Conservation (phyloP, 92 coral and sea anemone species). For the Epizoanthus ramosus region DNA sequence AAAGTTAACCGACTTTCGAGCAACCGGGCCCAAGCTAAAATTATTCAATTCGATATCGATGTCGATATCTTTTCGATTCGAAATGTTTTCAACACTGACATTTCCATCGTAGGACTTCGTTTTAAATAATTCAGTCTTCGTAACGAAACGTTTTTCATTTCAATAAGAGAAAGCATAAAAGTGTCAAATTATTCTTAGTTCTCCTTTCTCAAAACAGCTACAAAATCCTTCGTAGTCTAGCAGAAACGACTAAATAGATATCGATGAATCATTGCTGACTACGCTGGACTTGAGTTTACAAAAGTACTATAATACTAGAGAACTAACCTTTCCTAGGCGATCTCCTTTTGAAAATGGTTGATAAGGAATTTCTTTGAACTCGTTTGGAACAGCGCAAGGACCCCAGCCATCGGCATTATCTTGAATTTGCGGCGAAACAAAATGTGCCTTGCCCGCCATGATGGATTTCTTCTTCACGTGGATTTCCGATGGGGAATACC, state of each 20-base stretch:
- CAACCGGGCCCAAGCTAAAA: too few species aligned
- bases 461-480: conserved; percentile 54
- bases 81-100: not conserved
- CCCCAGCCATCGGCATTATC: conserved; percentile 99
- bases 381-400: conserved; percentile 97
- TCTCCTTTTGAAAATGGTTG: conserved; percentile 99
- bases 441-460: conserved; percentile 92
- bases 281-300: not conserved
- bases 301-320: not conserved
- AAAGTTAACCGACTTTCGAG: too few species aligned
- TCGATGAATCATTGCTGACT: conserved; percentile 6
- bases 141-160: too few species aligned
- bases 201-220: too few species aligned
- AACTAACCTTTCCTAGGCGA: conserved; percentile 92
- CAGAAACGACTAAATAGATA: not conserved
- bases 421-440: conserved; percentile 92
- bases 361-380: conserved; percentile 96
- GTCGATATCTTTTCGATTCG: too few species aligned
- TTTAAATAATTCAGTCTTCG: not conserved
- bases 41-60: too few species aligned
- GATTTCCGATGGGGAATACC: conserved; percentile 21
- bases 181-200: too few species aligned
- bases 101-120: not conserved
- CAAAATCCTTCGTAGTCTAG: too few species aligned
- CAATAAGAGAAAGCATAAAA: too few species aligned